These are phyloP conservation scores for Papilio elwesi DNA, from an alignment of 2,888 invertebrate genomes.

Conservation along the genomic window DNA sequence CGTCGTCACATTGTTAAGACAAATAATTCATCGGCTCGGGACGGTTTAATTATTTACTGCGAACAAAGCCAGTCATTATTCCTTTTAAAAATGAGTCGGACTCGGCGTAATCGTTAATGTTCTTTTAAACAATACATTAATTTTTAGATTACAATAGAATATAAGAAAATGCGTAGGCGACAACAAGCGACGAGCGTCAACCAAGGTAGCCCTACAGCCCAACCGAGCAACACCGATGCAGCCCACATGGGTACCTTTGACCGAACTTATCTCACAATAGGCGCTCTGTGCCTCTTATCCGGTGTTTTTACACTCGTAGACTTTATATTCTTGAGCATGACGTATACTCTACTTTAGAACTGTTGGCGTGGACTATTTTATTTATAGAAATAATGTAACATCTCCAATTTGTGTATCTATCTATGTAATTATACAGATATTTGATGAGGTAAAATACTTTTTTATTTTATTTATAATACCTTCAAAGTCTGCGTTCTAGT, in stretches of 20 bases:
- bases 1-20: too few species aligned
- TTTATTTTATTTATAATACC: too few species aligned
- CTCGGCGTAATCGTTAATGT: background rate
- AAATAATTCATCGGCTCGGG: too few species aligned
- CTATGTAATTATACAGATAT: too few species aligned
- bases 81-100: background rate
- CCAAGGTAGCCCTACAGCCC: background rate
- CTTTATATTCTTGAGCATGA: conserved; percentile 41
- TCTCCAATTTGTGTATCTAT: background rate
- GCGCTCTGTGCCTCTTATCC: conserved; percentile 51
- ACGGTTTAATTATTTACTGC: too few species aligned
- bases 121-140: background rate
- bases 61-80: too few species aligned
- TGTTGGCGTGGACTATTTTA: background rate
- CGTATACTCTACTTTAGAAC: background rate
- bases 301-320: conserved; percentile 51
- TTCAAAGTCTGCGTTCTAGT: too few species aligned
- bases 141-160: conserved; percentile 49
- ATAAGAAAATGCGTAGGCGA: conserved; percentile 41
- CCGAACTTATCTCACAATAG: conserved; percentile 54
- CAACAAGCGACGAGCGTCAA: background rate
- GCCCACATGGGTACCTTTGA: conserved; percentile 44
- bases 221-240: background rate
- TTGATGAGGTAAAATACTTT: too few species aligned
- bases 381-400: background rate